Base-by-base conservation (phyloP, 2,888 invertebrate species). In the Aphrophora alni region DNA sequence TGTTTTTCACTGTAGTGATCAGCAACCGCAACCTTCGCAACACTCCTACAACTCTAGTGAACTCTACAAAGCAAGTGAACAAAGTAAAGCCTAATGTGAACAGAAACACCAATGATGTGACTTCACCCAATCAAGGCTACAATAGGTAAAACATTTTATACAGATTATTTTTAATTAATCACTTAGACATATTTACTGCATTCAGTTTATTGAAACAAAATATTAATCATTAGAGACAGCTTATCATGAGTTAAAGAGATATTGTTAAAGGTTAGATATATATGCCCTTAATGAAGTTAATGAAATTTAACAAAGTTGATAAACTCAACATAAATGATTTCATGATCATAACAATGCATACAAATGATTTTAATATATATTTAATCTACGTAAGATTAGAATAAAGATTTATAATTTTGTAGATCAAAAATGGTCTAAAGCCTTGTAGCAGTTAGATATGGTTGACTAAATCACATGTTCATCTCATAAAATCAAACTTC, bases 61-160 rank as follows among this genome's bases (percentile, higher is more conserved):
- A 94, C 88, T 94, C 86, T 12, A 93, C 94, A 85, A 93, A 96
- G 87, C 95, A 96, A 89, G 95, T 96, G 88, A 96, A 95, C 90
- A 96, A 96, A 89, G 95, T 96, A 86, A 96, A 96, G 88, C 96
- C 96, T 72, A 96, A 94, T 86, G 95, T 95, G 82, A 95, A 94
- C 87, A 91, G 95, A 88, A 92, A 92, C 82, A 91, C 93, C 77
- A 92, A 93, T 59, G 95, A 96, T 86, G 93, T 93, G 78, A 92
- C 92, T 86, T 92, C 92, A 75, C 89, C 87, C 87, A 91, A 93
- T 84, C 93, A 93, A 84, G 90, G 90, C 83, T 93, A 93, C 88
- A 93, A 93, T 88, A 92, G 92, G 86, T 90, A 51, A 80, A 74
- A 12, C 33, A 75, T 51, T 78, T 26, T 27, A 1, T 4, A n/a